phyloP scores from a whole-genome alignment of 2,888 invertebrate species.

The Idaea straminata region DNA sequence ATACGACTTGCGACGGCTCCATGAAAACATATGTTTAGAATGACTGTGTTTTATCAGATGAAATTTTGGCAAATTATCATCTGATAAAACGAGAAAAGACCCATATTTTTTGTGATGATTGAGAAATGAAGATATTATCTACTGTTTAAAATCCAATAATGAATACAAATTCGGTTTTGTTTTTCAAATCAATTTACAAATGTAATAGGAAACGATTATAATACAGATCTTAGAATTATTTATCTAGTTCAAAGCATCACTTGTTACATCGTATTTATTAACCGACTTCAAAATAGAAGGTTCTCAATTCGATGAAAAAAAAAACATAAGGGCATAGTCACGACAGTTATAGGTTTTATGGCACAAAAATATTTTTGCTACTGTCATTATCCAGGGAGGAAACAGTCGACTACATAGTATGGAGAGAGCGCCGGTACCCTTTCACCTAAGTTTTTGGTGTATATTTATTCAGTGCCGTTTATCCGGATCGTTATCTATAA shows the following conservation, averaged over 20 bases:
- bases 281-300: background rate
- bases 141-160: background rate
- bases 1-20: too few relatives aligned
- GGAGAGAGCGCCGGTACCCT: too few relatives aligned
- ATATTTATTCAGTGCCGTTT: constrained; percentile 30
- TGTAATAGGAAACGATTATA: background rate
- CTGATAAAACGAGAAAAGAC: background rate
- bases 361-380: too few relatives aligned
- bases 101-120: background rate
- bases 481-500: constrained; percentile 45
- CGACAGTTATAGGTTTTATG: too few relatives aligned
- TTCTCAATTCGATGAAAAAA: too few relatives aligned
- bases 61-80: background rate
- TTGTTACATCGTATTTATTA: background rate
- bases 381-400: too few relatives aligned
- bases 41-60: background rate
- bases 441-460: constrained; percentile 6
- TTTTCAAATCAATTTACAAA: background rate
- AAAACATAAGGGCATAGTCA: too few relatives aligned
- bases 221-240: background rate
- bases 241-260: background rate
- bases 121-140: background rate
- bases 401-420: too few relatives aligned
- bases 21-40: background rate
- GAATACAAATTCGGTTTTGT: background rate